Base-by-base conservation (phyloP, 1,140 invertebrate genomes). In the Tetramorium simillimum region DNA sequence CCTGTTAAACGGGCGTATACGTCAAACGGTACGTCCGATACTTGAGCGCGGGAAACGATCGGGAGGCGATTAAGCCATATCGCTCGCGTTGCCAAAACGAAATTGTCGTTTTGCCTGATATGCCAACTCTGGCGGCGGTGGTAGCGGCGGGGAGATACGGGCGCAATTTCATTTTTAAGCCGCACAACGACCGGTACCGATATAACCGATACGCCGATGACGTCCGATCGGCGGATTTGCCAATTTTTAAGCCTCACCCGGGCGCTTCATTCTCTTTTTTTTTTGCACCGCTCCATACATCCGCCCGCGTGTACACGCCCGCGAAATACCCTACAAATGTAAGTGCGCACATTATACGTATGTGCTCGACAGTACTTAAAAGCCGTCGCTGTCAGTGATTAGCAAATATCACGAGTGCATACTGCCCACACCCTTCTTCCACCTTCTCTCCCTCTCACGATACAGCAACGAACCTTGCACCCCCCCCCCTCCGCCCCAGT, bases 211-310 rank as follows among this genome's bases (percentile, higher is more conserved):
- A 92, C 92, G 91, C 94, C 94, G 93, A 95, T 94, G 93, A 95
- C 92, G 94, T 95, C 93, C 93, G 94, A 94, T 94, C 93, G 93
- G 93, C 93, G 94, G 95, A 94, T 95, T 95, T 94, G 91, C 92
- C 93, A 94, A 95, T 95, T 95, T 93, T 95, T 95, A 95, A 95
- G 94, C 93, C 91, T 92, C 92, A 77, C 86, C 91, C 90, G 86
- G 86, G 91, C 91, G 90, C 86, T 89, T 91, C 89, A 91, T 92
- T 91, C 67, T 85, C 49, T n/a, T 67, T 86, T 69, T 86, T 58
- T 88, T 56, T 56, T 24, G 67, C 60, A 28, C 80, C 69, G 69
- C 67, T 58, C 80, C 69, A 86, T 85, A 87, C 87, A 90, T 90
- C 81, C 65, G 18, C 18, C 80, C 76, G 80, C 67, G 56, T 86